Evolutionary conservation across 2,888 invertebrate species (phyloP).

Genomic region (Halocaridina rubra): DNA sequence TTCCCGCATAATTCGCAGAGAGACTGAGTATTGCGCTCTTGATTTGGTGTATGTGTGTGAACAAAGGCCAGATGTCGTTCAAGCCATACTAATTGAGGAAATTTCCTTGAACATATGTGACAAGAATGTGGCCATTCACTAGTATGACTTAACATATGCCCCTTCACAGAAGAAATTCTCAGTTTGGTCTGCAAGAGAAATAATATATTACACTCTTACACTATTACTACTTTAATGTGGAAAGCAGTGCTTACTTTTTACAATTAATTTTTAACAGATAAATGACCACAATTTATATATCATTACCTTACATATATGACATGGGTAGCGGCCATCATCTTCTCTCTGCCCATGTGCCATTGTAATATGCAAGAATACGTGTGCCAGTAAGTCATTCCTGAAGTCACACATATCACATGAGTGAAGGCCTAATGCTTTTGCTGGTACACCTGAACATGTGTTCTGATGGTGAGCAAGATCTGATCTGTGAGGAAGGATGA

Average conservation of each 20-base stretch:
- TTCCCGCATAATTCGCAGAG: conserved; percentile 54
- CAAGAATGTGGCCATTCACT: conserved; percentile 73
- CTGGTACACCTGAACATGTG: conserved; percentile 9
- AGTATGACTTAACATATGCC: conserved; percentile 71
- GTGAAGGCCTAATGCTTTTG: conserved; percentile 7
- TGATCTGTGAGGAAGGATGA: conserved; percentile 40
- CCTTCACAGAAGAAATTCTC: conserved; percentile 46
- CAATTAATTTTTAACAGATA: too few relatives aligned
- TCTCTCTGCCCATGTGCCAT: conserved; percentile 40
- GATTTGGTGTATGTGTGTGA: conserved; percentile 9
- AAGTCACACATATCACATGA: conserved; percentile 60
- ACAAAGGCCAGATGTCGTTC: conserved; percentile 40
- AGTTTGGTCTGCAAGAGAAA: conserved; percentile 24
- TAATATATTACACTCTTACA: neutral
- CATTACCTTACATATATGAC: conserved; percentile 62
- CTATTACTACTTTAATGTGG: neutral
- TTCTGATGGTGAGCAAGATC: conserved; percentile 52
- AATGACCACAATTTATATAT: too few relatives aligned
- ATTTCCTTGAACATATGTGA: conserved; percentile 72
- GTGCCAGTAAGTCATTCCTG: conserved; percentile 53
- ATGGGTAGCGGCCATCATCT: conserved; percentile 26
- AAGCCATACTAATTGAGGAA: conserved; percentile 44
- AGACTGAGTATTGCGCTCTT: neutral
- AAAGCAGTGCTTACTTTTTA: neutral
- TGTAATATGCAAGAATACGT: conserved; percentile 56